Percentiles rank a stretch among this genome's conserved stretches.
phyloP scores from a whole-genome alignment of 2,797 vertebrate species.

The Podarcis siculus region DNA sequence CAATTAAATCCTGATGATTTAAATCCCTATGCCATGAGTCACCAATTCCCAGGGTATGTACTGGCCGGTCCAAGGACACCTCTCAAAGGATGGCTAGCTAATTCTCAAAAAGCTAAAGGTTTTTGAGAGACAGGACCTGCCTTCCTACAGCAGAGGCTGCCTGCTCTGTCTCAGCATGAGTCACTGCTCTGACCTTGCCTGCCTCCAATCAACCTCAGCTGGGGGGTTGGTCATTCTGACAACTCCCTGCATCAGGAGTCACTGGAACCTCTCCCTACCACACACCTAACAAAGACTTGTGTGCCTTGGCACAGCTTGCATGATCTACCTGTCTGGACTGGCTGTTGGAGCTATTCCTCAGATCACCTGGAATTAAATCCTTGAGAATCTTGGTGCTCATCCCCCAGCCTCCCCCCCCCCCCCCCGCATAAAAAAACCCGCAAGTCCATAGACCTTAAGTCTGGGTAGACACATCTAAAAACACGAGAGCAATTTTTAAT shows the following conservation, averaged over 20 bases:
- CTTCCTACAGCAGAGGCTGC: neutral
- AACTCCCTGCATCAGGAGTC: neutral
- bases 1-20: rapidly evolving
- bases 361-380: neutral
- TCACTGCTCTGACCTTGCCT: neutral
- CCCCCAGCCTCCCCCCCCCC: neutral
- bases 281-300: neutral
- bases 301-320: no score
- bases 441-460: neutral
- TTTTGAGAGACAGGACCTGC: neutral
- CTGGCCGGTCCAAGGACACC: neutral
- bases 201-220: neutral
- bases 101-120: no score
- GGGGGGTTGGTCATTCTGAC: neutral
- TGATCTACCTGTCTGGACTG: neutral
- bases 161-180: neutral
- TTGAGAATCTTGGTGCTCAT: neutral
- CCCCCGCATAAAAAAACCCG: neutral
- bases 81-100: neutral
- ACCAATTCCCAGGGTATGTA: neutral
- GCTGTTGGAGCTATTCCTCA: neutral
- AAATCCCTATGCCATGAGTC: neutral
- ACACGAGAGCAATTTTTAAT: conserved; percentile 23
- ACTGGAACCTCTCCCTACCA: neutral
- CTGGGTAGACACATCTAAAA: neutral